phyloP scores from a whole-genome alignment of 2,797 vertebrate genomes.

The Euphonia xanthogaster region DNA sequence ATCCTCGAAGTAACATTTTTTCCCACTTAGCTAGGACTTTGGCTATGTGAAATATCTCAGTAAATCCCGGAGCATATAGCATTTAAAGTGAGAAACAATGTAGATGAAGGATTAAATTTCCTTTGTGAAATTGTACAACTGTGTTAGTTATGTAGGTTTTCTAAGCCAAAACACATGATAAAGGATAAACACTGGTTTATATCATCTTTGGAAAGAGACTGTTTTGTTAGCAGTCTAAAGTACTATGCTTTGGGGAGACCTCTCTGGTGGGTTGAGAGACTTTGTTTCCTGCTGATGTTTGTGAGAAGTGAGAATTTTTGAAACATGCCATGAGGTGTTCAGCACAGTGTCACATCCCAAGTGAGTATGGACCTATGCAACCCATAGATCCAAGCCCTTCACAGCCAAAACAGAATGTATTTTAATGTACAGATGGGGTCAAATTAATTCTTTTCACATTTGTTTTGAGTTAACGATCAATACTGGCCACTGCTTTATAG shows the following conservation, averaged over 20 bases:
- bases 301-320: neutral
- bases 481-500: neutral
- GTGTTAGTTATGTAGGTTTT: neutral
- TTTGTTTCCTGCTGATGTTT: neutral
- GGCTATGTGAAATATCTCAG: neutral
- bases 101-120: neutral
- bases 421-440: neutral
- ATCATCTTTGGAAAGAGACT: neutral
- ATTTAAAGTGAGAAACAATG: neutral
- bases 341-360: neutral
- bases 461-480: neutral
- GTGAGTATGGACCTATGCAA: neutral
- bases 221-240: neutral
- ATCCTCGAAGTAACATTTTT: constrained; percentile 21
- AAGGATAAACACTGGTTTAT: neutral
- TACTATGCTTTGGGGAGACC: neutral
- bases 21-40: neutral
- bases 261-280: neutral
- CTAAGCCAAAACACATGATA: neutral
- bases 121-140: neutral
- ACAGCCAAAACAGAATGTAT: neutral
- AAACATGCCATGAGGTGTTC: neutral
- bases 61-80: neutral
- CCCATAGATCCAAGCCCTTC: neutral
- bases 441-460: neutral